Evolutionary conservation across 2,797 vertebrate genomes (phyloP).

Genomic region (Crocidura indochinensis): DNA sequence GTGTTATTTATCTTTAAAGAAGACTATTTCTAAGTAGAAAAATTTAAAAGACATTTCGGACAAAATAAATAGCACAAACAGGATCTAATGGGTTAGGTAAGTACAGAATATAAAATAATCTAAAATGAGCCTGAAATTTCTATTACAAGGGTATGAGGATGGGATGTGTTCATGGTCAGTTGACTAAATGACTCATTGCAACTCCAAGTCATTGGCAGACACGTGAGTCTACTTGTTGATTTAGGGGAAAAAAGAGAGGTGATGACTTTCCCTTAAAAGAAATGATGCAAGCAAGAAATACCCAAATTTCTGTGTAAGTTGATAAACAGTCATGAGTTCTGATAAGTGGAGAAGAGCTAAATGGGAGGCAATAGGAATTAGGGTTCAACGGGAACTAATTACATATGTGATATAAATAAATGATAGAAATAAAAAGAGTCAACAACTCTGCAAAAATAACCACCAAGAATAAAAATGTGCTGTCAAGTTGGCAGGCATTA

Average conservation of each 20-base stretch:
- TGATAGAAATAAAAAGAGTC: too few relatives aligned
- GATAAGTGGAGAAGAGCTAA: neutral
- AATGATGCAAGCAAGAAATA: neutral
- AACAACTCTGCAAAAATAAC: too few relatives aligned
- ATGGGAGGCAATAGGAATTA: neutral
- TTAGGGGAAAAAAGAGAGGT: neutral
- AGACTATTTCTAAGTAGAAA: neutral
- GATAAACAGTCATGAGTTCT: conserved; percentile 6
- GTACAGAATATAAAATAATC: neutral
- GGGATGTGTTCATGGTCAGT: neutral
- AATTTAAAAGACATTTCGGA: neutral
- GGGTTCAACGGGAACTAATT: too few relatives aligned
- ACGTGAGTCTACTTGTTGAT: neutral
- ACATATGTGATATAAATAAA: too few relatives aligned
- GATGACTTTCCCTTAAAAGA: neutral
- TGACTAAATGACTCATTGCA: neutral
- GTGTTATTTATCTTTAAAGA: neutral
- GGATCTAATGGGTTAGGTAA: neutral
- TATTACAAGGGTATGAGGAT: neutral
- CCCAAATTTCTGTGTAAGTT: neutral
- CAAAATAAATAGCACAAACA: neutral
- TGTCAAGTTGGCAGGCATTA: too few relatives aligned
- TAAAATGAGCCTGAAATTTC: neutral
- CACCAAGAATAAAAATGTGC: too few relatives aligned
- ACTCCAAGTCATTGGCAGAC: neutral